phyloP scores from a whole-genome alignment of 2,113 vertebrate genomes.

The Ceuthmochares aereus region DNA sequence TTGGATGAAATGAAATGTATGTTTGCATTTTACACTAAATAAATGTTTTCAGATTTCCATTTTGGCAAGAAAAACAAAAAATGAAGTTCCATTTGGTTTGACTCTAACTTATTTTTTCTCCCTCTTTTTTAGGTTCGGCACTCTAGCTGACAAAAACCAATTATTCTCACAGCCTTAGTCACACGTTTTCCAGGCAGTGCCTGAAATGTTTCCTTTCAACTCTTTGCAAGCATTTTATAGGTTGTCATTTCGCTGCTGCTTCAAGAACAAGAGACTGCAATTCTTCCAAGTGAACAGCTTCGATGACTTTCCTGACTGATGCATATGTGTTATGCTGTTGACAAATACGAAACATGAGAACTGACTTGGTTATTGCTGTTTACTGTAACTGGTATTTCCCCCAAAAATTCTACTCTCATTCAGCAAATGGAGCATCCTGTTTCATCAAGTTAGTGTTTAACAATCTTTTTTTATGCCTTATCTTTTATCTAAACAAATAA shows the following conservation, averaged over 20 bases:
- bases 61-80: constrained; percentile 72
- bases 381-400: constrained; percentile 39
- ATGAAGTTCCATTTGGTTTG: constrained; percentile 66
- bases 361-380: constrained; percentile 57
- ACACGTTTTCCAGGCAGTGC: constrained; percentile 65
- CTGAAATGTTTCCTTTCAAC: constrained; percentile 71
- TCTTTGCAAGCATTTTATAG: constrained; percentile 69
- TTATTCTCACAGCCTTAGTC: constrained; percentile 72
- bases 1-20: constrained; percentile 69
- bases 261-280: constrained; percentile 60
- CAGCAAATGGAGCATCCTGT: background rate
- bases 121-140: constrained; percentile 64
- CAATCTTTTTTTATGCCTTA: background rate
- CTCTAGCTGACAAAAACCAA: constrained; percentile 60
- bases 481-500: background rate
- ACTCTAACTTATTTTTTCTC: constrained; percentile 62
- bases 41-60: constrained; percentile 74
- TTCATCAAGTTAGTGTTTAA: background rate
- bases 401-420: constrained; percentile 31
- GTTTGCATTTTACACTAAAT: constrained; percentile 75
- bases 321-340: constrained; percentile 64
- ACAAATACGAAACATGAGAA: constrained; percentile 61
- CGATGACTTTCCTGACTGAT: constrained; percentile 60
- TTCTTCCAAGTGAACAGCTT: constrained; percentile 69
- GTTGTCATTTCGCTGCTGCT: constrained; percentile 67